Percentiles rank a stretch among this genome's conserved stretches.
Conservation (phyloP, 2,888 invertebrate genomes). For the Tholera decimalis region DNA sequence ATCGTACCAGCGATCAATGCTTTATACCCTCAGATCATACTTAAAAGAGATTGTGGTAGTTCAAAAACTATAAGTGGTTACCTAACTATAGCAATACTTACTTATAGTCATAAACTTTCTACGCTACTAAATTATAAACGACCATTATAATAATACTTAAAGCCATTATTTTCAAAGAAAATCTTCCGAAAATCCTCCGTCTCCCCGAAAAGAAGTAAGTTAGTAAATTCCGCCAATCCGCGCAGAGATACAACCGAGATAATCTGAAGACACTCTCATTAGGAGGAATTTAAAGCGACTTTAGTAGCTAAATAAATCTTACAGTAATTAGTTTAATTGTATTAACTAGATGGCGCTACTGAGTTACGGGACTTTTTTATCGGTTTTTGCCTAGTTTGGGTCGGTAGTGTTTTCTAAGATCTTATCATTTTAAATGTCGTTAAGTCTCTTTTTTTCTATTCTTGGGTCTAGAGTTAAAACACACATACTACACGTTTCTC, state of each 20-base stretch:
- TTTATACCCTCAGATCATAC: too few relatives aligned
- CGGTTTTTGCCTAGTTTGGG: constrained; percentile 4
- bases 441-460: not conserved
- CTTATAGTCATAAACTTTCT: constrained; percentile 17
- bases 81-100: too few relatives aligned
- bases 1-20: too few relatives aligned
- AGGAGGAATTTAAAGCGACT: constrained; percentile 58
- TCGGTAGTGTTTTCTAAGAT: constrained; percentile 9
- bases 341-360: constrained; percentile 50
- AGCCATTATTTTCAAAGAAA: constrained; percentile 32
- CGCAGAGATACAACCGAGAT: constrained; percentile 55
- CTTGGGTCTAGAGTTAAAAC: too few relatives aligned
- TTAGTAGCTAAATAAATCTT: constrained; percentile 63
- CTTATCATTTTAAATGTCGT: constrained; percentile 23
- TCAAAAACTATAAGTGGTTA: too few relatives aligned
- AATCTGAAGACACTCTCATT: constrained; percentile 58
- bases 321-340: constrained; percentile 60
- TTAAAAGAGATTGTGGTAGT: too few relatives aligned
- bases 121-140: constrained; percentile 32
- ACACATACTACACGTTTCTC: too few relatives aligned
- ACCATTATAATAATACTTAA: constrained; percentile 36
- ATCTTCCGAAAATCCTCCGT: constrained; percentile 27
- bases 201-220: constrained; percentile 35
- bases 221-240: constrained; percentile 47
- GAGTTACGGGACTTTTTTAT: constrained; percentile 37